These are phyloP conservation scores for Butorides virescens DNA, from an alignment of 2,113 vertebrate species.

Conservation along the genomic window DNA sequence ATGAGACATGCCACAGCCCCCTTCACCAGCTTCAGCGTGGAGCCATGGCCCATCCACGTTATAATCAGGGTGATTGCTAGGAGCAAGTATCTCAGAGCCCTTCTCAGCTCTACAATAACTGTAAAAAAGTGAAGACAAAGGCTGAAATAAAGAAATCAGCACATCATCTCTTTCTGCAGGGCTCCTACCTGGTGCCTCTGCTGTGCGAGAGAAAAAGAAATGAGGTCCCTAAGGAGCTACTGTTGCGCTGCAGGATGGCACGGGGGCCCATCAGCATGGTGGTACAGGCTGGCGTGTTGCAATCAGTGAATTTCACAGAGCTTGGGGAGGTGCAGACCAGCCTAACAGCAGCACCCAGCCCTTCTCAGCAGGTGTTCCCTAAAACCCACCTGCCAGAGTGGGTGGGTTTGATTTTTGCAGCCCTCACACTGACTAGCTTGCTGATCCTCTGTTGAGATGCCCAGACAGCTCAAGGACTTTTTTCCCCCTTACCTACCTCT, in stretches of 20 bases:
- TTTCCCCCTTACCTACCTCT: not conserved
- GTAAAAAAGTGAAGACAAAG: not conserved
- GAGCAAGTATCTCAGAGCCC: not conserved
- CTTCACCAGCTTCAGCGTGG: not conserved
- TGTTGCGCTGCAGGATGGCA: not conserved
- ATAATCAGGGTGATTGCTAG: not conserved
- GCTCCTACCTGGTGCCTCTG: not conserved
- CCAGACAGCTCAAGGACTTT: not conserved
- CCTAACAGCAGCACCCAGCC: not conserved
- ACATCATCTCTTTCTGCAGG: not conserved
- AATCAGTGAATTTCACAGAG: not conserved
- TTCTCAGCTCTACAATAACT: not conserved
- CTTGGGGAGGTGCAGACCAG: not conserved
- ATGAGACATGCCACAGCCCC: not conserved
- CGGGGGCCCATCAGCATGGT: no score
- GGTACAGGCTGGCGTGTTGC: not conserved
- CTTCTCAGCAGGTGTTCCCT: not conserved
- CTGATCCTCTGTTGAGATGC: not conserved
- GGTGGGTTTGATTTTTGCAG: not conserved
- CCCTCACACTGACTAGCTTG: accelerated
- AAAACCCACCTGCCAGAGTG: not conserved
- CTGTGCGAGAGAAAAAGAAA: not conserved
- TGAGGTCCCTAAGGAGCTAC: not conserved
- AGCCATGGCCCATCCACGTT: not conserved
- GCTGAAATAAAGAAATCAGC: not conserved